Evolutionary conservation across 2,888 invertebrate species (phyloP).

Genomic region (Melolontha melolontha): DNA sequence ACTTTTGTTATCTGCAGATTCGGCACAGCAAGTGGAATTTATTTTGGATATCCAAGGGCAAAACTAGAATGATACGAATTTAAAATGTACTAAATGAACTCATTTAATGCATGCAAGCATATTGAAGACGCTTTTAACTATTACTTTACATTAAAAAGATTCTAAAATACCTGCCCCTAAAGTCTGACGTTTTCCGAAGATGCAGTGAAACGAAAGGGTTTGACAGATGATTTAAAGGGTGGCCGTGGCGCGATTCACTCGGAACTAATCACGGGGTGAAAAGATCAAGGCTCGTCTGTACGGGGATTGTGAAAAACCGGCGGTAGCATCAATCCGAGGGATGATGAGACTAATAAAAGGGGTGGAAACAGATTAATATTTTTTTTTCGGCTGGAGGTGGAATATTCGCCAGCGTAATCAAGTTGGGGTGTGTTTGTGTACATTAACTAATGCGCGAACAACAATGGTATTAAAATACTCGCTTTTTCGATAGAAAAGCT

Average conservation of each 20-base stretch:
- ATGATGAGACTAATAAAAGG: constrained; percentile 44
- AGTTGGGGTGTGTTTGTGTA: constrained; percentile 26
- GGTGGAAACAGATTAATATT: constrained; percentile 42
- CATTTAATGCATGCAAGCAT: not conserved
- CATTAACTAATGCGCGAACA: constrained; percentile 26
- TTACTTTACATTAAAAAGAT: constrained; percentile 11
- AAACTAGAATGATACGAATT: too few species aligned
- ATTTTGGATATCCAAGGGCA: too few species aligned
- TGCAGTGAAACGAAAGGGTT: constrained; percentile 41
- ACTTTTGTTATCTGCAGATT: too few species aligned
- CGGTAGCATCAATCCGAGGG: constrained; percentile 38
- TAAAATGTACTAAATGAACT: too few species aligned
- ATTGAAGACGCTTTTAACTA: constrained; percentile 9
- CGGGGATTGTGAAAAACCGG: constrained; percentile 37
- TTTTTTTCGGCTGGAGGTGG: constrained; percentile 19
- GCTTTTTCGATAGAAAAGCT: too few species aligned
- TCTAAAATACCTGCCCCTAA: constrained; percentile 22
- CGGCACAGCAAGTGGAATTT: too few species aligned
- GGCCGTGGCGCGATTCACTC: constrained; percentile 26
- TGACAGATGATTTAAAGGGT: constrained; percentile 44
- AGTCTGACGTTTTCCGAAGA: constrained; percentile 21
- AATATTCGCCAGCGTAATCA: constrained; percentile 32
- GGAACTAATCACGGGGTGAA: constrained; percentile 41
- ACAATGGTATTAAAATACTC: constrained; percentile 27
- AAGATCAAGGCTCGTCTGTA: constrained; percentile 36